A percentile compares a stretch with the other conserved stretches of the same genome.
Conservation (phyloP, 2,888 invertebrate species). For the Conus canariensis region DNA sequence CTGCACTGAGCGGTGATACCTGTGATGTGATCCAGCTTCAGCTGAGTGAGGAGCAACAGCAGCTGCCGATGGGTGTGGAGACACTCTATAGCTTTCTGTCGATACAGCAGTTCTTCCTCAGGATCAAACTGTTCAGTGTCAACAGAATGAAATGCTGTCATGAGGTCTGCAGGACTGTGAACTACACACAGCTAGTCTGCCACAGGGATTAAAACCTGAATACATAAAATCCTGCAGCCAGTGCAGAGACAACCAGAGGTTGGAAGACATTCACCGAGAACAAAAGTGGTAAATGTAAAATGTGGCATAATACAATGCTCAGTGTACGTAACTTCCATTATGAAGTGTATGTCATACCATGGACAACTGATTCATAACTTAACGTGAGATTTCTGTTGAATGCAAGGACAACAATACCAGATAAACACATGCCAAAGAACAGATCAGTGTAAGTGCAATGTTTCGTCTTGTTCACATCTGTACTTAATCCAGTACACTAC, state of each 20-base stretch:
- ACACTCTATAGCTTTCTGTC: constrained; percentile 41
- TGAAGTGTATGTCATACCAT: too few relatives aligned
- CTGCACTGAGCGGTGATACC: constrained; percentile 9
- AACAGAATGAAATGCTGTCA: not conserved
- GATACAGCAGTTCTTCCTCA: constrained; percentile 41
- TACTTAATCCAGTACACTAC: too few relatives aligned
- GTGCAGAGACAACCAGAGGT: not conserved
- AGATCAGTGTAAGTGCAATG: too few relatives aligned
- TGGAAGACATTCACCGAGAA: not conserved
- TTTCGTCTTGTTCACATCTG: too few relatives aligned
- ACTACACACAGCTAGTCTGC: constrained; percentile 2
- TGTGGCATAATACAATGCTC: too few relatives aligned
- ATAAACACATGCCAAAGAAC: too few relatives aligned
- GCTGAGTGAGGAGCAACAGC: constrained; percentile 11
- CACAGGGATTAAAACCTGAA: too few relatives aligned
- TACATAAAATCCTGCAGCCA: not conserved
- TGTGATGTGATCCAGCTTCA: constrained; percentile 40
- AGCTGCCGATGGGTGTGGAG: constrained; percentile 41
- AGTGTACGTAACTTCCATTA: too few relatives aligned
- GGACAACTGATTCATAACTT: too few relatives aligned
- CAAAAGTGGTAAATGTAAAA: not conserved
- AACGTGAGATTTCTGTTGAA: too few relatives aligned
- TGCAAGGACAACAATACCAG: too few relatives aligned
- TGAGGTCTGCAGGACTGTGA: not conserved
- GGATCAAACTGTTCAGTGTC: constrained; percentile 30